phyloP scores from a whole-genome alignment of 2,113 vertebrate genomes.

The Oriolus oriolus region DNA sequence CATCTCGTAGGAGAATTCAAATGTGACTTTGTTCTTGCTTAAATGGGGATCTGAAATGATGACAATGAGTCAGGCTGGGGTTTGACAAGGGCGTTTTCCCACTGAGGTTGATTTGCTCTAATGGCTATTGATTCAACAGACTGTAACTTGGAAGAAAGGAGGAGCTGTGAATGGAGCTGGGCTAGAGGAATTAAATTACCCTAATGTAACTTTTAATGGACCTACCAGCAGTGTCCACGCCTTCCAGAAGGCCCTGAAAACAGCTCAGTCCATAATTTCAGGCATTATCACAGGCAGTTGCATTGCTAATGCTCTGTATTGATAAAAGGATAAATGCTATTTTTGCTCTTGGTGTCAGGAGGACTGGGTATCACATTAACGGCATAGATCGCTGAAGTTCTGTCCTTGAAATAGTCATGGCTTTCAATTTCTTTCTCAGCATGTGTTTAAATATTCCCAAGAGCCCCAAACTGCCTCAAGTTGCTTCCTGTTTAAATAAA shows the following conservation, averaged over 20 bases:
- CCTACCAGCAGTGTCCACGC: not conserved
- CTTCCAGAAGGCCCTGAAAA: not conserved
- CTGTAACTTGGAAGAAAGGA: slow-evolving; percentile 30
- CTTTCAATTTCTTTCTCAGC: slow-evolving; percentile 66
- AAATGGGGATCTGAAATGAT: not conserved
- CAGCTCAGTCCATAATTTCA: slow-evolving; percentile 20
- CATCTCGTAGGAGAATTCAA: not conserved
- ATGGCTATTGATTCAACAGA: slow-evolving; percentile 64
- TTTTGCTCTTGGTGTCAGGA: slow-evolving; percentile 36
- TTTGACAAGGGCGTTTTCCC: slow-evolving; percentile 33
- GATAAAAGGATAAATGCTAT: slow-evolving; percentile 55
- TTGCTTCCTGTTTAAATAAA: slow-evolving; percentile 72
- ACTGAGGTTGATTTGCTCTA: slow-evolving; percentile 38
- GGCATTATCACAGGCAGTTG: not conserved
- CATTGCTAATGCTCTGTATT: slow-evolving; percentile 11
- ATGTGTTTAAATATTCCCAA: slow-evolving; percentile 67
- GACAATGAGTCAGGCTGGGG: not conserved
- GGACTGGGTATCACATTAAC: slow-evolving; percentile 37
- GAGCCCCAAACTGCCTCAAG: slow-evolving; percentile 52
- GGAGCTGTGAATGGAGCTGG: slow-evolving; percentile 19
- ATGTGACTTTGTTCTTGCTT: not conserved
- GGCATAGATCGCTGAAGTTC: not conserved
- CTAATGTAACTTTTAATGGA: slow-evolving; percentile 58
- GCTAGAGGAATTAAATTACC: slow-evolving; percentile 53
- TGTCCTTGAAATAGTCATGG: slow-evolving; percentile 61